A percentile compares a stretch with the other conserved stretches of the same genome.
phyloP scores from a whole-genome alignment of 2,888 invertebrate species.

The Hypercompe scribonia region DNA sequence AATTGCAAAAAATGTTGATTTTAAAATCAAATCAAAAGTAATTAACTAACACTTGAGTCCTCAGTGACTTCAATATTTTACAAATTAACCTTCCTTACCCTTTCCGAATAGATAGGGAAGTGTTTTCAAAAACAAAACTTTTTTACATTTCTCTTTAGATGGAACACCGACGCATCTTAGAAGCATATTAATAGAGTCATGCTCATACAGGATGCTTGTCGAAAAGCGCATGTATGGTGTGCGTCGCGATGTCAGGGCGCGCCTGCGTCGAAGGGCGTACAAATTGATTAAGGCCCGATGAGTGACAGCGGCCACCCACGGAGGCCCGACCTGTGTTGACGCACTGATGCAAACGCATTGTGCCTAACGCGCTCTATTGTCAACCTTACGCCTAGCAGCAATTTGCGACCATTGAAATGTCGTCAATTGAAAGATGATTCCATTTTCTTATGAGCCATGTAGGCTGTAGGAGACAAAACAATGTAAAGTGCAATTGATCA shows the following conservation, averaged over 20 bases:
- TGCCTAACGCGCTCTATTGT: slow-evolving; percentile 56
- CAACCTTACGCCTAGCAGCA: slow-evolving; percentile 51
- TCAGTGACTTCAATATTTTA: background rate
- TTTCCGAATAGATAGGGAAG: slow-evolving; percentile 3
- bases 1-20: too few relatives aligned
- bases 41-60: background rate
- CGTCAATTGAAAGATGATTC: slow-evolving; percentile 56
- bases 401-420: slow-evolving; percentile 63
- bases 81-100: background rate
- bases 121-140: slow-evolving; percentile 22
- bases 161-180: slow-evolving; percentile 34
- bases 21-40: too few relatives aligned
- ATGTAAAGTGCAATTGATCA: slow-evolving; percentile 15
- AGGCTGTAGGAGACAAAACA: slow-evolving; percentile 13
- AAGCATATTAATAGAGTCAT: slow-evolving; percentile 61
- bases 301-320: slow-evolving; percentile 81
- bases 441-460: slow-evolving; percentile 32
- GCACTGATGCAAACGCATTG: slow-evolving; percentile 62
- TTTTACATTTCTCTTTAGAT: slow-evolving; percentile 20
- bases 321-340: slow-evolving; percentile 15
- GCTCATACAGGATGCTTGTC: slow-evolving; percentile 75
- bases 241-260: slow-evolving; percentile 57
- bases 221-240: slow-evolving; percentile 71
- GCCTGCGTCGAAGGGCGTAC: slow-evolving; percentile 76
- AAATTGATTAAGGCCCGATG: slow-evolving; percentile 82